Percentiles rank a stretch among this genome's conserved stretches.
Conservation (phyloP, 2,888 invertebrate genomes). For the Mantis religiosa region DNA sequence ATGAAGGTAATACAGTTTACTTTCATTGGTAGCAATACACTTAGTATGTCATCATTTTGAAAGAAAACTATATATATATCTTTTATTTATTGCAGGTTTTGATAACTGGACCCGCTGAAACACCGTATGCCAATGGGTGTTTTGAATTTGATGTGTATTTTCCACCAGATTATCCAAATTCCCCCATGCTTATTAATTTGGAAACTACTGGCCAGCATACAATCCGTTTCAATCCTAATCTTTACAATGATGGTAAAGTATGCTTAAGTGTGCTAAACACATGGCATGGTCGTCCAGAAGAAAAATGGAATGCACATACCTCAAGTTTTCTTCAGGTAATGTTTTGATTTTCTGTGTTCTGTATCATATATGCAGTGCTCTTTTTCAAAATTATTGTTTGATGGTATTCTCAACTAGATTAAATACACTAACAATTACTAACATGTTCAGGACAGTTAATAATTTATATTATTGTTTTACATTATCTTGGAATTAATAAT, state of each 20-base stretch:
- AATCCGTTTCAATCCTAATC: slow-evolving; percentile 88
- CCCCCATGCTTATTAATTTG: slow-evolving; percentile 86
- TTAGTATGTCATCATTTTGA: not conserved
- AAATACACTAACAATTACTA: too few species aligned
- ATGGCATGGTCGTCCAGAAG: slow-evolving; percentile 94
- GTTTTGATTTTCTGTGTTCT: not conserved
- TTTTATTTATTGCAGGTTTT: slow-evolving; percentile 58
- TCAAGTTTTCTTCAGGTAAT: slow-evolving; percentile 70
- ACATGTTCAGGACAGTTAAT: too few species aligned
- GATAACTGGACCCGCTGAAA: slow-evolving; percentile 88
- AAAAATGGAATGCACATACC: slow-evolving; percentile 95
- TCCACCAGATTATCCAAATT: slow-evolving; percentile 70
- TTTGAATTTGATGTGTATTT: slow-evolving; percentile 87
- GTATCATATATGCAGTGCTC: not conserved
- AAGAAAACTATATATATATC: not conserved
- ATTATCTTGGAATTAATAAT: too few species aligned
- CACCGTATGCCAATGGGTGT: slow-evolving; percentile 88
- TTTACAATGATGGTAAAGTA: slow-evolving; percentile 92
- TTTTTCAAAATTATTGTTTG: not conserved
- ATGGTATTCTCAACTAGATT: too few species aligned
- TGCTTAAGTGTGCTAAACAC: slow-evolving; percentile 93
- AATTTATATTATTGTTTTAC: too few species aligned
- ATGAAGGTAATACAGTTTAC: slow-evolving; percentile 68
- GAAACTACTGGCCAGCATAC: slow-evolving; percentile 86
- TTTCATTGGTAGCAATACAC: not conserved